Evolutionary conservation across 2,888 invertebrate genomes (phyloP).

Genomic region (Carcina quercana): DNA sequence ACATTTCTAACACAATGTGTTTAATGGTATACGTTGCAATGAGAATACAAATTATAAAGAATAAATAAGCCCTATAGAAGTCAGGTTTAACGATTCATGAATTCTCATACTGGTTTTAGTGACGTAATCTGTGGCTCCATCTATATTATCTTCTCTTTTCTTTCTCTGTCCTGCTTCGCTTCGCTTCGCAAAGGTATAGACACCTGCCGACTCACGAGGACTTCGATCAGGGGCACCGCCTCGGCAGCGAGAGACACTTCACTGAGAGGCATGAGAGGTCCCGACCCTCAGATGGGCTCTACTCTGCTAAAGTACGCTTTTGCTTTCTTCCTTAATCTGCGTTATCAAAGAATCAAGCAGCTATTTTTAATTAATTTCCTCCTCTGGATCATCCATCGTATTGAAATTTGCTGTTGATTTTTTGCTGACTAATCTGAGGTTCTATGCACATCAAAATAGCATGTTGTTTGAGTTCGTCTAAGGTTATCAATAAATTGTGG

Average conservation of each 20-base stretch:
- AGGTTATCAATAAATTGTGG: too few relatives aligned
- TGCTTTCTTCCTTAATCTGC: slow-evolving; percentile 9
- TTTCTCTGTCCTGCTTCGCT: slow-evolving; percentile 53
- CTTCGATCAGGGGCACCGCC: slow-evolving; percentile 81
- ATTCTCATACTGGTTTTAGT: not conserved
- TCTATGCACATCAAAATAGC: too few relatives aligned
- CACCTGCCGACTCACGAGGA: slow-evolving; percentile 80
- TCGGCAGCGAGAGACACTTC: slow-evolving; percentile 82
- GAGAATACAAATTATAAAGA: too few relatives aligned
- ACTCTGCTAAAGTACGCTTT: slow-evolving; percentile 80
- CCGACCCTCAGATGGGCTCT: slow-evolving; percentile 78
- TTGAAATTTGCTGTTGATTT: too few relatives aligned
- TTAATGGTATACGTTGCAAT: too few relatives aligned
- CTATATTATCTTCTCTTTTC: not conserved
- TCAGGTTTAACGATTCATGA: too few relatives aligned
- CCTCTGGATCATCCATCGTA: too few relatives aligned
- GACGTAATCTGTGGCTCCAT: not conserved
- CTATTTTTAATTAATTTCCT: not conserved
- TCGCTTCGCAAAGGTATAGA: slow-evolving; percentile 77
- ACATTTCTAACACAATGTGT: too few relatives aligned
- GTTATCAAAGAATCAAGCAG: not conserved
- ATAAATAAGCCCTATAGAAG: too few relatives aligned
- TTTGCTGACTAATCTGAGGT: too few relatives aligned
- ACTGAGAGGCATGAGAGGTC: slow-evolving; percentile 81
- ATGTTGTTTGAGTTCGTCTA: too few relatives aligned